Evolutionary conservation across 53 echinoderm and acorn worm genomes (phyloP).

Genomic region (Holothuria scabra): DNA sequence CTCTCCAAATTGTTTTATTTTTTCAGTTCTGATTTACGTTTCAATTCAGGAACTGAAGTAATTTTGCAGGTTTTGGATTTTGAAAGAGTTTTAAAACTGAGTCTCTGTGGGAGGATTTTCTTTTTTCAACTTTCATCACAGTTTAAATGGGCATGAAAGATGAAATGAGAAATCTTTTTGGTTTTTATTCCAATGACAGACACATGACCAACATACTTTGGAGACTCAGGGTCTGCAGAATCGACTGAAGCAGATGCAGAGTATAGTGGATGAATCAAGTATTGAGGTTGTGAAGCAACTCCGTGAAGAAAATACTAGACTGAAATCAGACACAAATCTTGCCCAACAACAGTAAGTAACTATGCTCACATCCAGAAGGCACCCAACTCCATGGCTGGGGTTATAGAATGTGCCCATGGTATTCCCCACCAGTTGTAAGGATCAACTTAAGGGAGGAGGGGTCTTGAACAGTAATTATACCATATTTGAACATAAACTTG

Average conservation of each 20-base stretch:
- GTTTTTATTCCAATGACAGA: constrained; percentile 55
- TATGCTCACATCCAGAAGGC: too few relatives aligned
- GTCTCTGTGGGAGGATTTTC: background rate
- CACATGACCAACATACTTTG: constrained; percentile 78
- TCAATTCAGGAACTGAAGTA: too few relatives aligned
- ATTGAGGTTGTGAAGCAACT: constrained; percentile 75
- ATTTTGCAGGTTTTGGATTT: too few relatives aligned
- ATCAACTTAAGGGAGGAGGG: too few relatives aligned
- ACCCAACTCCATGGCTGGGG: too few relatives aligned
- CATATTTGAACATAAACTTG: too few relatives aligned
- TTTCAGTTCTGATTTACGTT: too few relatives aligned
- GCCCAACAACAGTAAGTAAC: constrained; percentile 80
- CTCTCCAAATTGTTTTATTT: too few relatives aligned
- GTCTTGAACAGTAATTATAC: too few relatives aligned
- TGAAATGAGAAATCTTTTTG: background rate
- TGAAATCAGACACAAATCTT: constrained; percentile 81
- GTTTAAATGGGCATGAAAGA: background rate
- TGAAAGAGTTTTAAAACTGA: too few relatives aligned
- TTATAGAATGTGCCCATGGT: too few relatives aligned
- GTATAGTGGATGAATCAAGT: constrained; percentile 63
- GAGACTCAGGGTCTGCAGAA: constrained; percentile 79
- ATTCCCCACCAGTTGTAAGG: too few relatives aligned
- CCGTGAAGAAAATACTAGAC: constrained; percentile 80
- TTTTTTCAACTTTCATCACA: background rate
- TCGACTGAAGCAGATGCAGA: constrained; percentile 72